Conservation (phyloP, 2,888 invertebrate genomes). For the Pomacea canaliculata region DNA sequence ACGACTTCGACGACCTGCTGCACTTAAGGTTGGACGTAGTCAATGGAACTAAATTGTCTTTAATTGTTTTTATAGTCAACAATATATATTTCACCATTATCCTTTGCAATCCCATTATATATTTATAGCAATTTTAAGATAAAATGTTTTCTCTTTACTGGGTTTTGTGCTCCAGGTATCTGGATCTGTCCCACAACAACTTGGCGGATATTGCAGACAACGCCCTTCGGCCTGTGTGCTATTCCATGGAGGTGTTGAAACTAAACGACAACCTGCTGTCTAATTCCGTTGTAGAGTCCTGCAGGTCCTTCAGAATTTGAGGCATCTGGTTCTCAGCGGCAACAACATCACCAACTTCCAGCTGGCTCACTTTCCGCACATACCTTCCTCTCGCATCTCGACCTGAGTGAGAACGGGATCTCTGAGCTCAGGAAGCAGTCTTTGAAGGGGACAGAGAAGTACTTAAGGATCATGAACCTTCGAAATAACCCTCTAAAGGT, state of each 20-base stretch:
- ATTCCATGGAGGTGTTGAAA: constrained; percentile 30
- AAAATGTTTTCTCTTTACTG: too few relatives aligned
- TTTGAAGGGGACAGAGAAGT: constrained; percentile 30
- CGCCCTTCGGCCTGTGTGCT: constrained; percentile 28
- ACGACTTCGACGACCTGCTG: constrained; percentile 26
- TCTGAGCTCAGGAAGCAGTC: constrained; percentile 13
- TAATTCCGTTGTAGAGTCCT: constrained; percentile 28
- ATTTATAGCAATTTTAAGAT: too few relatives aligned
- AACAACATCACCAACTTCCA: constrained; percentile 27
- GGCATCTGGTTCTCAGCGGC: constrained; percentile 29
- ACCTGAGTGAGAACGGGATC: constrained; percentile 31
- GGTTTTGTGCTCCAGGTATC: not conserved
- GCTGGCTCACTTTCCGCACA: constrained; percentile 17
- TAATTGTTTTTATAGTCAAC: too few relatives aligned
- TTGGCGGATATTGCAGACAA: constrained; percentile 25
- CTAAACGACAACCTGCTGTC: constrained; percentile 30
- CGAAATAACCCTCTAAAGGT: constrained; percentile 28
- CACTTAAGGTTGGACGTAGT: constrained; percentile 15
- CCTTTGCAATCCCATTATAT: too few relatives aligned
- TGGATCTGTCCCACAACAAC: constrained; percentile 31
- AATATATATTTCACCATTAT: too few relatives aligned
- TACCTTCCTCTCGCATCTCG: constrained; percentile 24
- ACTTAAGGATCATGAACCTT: constrained; percentile 29
- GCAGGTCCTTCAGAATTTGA: constrained; percentile 29
- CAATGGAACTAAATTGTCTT: too few relatives aligned